These are phyloP conservation scores for Morinoia aosen DNA, from an alignment of 2,888 invertebrate species.

Conservation along the genomic window DNA sequence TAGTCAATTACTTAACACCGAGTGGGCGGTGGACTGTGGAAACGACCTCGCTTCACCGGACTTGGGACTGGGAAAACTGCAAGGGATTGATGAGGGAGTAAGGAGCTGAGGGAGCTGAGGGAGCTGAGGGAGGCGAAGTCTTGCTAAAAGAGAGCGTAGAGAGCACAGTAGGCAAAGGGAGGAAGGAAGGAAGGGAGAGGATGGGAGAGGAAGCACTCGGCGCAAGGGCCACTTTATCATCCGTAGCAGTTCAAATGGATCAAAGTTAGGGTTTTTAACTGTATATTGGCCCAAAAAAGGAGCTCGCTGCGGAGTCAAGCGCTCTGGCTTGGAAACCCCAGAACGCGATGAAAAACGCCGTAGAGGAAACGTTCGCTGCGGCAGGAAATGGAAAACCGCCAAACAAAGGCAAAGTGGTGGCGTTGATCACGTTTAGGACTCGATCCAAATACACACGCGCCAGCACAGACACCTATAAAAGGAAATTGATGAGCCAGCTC, in stretches of 20 bases:
- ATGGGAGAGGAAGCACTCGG: neutral
- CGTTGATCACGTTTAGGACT: constrained; percentile 1
- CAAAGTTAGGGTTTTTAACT: constrained; percentile 35
- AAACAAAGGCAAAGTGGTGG: neutral
- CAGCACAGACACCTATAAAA: constrained; percentile 27
- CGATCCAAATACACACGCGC: constrained; percentile 1
- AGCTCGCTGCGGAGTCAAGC: neutral
- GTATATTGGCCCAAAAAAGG: constrained; percentile 1
- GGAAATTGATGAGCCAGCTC: constrained; percentile 27
- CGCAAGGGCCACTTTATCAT: constrained; percentile 27
- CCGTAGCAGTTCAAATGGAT: constrained; percentile 42
- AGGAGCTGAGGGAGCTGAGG: neutral
- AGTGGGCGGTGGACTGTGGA: neutral
- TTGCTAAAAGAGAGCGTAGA: neutral
- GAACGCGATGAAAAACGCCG: neutral
- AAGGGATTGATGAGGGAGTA: neutral
- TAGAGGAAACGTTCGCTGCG: neutral
- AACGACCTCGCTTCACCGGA: neutral
- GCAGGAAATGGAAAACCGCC: constrained; percentile 36
- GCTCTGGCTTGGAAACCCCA: neutral
- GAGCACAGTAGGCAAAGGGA: neutral
- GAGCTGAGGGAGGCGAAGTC: neutral
- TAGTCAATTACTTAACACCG: neutral
- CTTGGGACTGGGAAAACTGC: too few relatives aligned
- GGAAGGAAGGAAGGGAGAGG: neutral